Conservation (phyloP, 2,888 invertebrate species). For the Dendrolimus pini region DNA sequence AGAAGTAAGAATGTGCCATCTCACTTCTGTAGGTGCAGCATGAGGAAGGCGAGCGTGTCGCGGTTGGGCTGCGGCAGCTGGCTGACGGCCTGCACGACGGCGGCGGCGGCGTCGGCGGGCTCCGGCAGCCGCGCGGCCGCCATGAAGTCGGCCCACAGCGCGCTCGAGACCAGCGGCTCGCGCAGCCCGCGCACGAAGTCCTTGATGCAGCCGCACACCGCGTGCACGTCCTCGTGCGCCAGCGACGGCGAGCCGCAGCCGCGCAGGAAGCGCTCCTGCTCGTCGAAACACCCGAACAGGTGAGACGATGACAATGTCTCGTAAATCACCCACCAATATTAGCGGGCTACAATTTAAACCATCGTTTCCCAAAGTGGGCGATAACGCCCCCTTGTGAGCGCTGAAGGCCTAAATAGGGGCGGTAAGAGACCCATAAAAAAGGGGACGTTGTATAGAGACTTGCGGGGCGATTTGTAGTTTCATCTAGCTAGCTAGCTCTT, state of each 20-base stretch:
- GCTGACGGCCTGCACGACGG: conserved; percentile 85
- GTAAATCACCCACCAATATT: no score
- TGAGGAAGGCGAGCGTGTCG: conserved; percentile 95
- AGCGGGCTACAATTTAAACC: no score
- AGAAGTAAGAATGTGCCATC: no score
- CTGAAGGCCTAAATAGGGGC: no score
- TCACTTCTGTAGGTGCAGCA: conserved; percentile 91
- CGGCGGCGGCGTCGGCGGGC: conserved; percentile 77
- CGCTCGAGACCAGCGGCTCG: conserved; percentile 91
- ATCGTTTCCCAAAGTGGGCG: no score
- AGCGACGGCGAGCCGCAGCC: conserved; percentile 91
- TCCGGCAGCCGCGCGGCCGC: conserved; percentile 78
- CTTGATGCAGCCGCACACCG: conserved; percentile 95
- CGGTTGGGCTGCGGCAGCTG: conserved; percentile 94
- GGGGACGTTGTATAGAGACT: no score
- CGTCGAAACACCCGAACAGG: neutral
- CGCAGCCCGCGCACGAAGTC: conserved; percentile 92
- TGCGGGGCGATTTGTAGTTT: no score
- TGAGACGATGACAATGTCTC: no score
- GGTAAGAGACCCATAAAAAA: no score
- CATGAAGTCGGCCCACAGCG: conserved; percentile 89
- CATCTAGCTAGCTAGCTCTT: no score
- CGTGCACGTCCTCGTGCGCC: conserved; percentile 85
- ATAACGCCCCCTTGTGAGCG: no score
- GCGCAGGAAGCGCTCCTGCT: conserved; percentile 87